These are phyloP conservation scores for Cantharis rufa DNA, from an alignment of 2,888 invertebrate species.

Conservation along the genomic window DNA sequence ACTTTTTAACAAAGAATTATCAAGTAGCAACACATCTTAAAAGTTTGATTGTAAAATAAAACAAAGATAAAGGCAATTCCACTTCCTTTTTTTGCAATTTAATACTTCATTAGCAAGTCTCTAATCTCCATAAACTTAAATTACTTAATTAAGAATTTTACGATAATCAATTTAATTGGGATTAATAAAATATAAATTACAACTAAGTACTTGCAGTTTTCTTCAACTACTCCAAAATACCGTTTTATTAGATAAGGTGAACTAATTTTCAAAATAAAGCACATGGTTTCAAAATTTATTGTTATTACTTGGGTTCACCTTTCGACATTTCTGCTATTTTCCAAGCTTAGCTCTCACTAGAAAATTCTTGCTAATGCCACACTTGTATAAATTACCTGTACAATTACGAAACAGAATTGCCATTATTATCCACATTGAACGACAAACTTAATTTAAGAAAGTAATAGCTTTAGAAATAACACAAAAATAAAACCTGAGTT, in stretches of 20 bases:
- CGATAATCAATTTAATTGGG: background rate
- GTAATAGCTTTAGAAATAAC: background rate
- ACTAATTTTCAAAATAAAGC: background rate
- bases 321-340: background rate
- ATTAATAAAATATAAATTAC: background rate
- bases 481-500: background rate
- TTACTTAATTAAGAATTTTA: background rate
- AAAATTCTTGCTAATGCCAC: background rate
- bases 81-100: background rate
- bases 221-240: background rate
- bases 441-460: background rate
- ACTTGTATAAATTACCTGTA: background rate
- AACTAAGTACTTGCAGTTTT: background rate
- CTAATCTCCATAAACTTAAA: background rate
- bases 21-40: background rate
- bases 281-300: background rate
- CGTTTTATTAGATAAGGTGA: background rate
- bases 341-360: background rate
- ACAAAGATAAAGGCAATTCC: background rate
- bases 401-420: background rate
- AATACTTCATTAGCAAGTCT: background rate
- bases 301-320: background rate
- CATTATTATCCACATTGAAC: background rate
- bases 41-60: background rate
- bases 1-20: slow-evolving; percentile 39